These are phyloP conservation scores for Drosophila sechellia DNA, from an alignment of 1,140 invertebrate species.

Conservation along the genomic window DNA sequence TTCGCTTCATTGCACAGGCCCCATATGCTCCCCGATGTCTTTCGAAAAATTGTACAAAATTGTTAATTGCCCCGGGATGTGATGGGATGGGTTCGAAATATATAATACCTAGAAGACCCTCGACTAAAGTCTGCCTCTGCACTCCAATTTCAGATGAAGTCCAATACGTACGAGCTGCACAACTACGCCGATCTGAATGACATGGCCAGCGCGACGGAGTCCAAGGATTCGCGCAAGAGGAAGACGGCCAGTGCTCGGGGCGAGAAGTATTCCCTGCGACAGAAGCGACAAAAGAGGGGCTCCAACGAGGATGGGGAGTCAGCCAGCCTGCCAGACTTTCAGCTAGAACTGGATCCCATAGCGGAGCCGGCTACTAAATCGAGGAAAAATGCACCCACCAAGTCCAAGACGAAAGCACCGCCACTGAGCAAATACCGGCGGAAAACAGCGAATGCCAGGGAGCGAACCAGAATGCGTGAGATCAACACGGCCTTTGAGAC, in stretches of 20 bases:
- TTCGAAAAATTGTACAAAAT: slow-evolving; percentile 48
- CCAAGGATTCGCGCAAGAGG: slow-evolving; percentile 62
- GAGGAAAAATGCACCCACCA: slow-evolving; percentile 42
- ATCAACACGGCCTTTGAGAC: slow-evolving; percentile 95
- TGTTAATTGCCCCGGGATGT: slow-evolving; percentile 69
- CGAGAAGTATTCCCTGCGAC: slow-evolving; percentile 81
- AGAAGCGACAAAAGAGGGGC: slow-evolving; percentile 69
- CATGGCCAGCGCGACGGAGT: slow-evolving; percentile 32
- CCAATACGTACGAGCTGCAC: slow-evolving; percentile 73
- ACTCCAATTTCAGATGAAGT: slow-evolving; percentile 71
- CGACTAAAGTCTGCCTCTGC: slow-evolving; percentile 42
- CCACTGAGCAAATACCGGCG: slow-evolving; percentile 95
- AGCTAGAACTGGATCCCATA: slow-evolving; percentile 26
- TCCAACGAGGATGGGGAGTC: slow-evolving; percentile 20
- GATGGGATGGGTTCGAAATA: slow-evolving; percentile 16
- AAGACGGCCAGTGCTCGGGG: slow-evolving; percentile 47
- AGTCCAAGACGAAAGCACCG: slow-evolving; percentile 89
- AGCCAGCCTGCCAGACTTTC: slow-evolving; percentile 13
- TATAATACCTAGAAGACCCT: slow-evolving; percentile 16
- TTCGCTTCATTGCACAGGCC: slow-evolving; percentile 53
- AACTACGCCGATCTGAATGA: slow-evolving; percentile 68
- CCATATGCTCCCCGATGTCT: slow-evolving; percentile 42
- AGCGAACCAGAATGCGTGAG: slow-evolving; percentile 93
- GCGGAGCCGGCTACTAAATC: slow-evolving; percentile 15
- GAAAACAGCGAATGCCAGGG: slow-evolving; percentile 95